phyloP scores from a whole-genome alignment of 2,797 vertebrate genomes.

The Takifugu ocellatus region DNA sequence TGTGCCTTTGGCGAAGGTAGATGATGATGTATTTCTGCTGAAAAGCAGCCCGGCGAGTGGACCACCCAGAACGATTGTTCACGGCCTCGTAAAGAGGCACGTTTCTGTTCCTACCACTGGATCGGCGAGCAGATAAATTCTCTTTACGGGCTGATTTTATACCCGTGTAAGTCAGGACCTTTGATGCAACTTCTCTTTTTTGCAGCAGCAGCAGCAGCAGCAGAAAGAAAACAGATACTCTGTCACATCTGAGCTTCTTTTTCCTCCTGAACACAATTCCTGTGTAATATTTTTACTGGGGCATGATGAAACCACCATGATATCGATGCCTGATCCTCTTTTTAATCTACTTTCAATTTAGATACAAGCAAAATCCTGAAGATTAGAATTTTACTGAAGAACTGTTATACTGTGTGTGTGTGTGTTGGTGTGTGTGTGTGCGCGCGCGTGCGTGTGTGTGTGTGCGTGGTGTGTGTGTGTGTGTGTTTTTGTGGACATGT shows the following conservation, averaged over 20 bases:
- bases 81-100: not conserved
- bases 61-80: constrained; percentile 32
- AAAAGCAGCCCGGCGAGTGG: constrained; percentile 16
- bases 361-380: not conserved
- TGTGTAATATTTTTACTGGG: not conserved
- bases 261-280: not conserved
- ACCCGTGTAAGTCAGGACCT: not conserved
- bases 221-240: too few species aligned
- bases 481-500: not conserved
- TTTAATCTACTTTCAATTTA: not conserved
- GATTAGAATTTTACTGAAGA: too few species aligned
- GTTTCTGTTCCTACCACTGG: constrained; percentile 4
- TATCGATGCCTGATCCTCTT: not conserved
- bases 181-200: too few species aligned
- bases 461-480: not conserved
- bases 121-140: constrained; percentile 2
- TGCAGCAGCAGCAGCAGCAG: too few species aligned
- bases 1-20: constrained; percentile 20
- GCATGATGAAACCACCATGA: not conserved
- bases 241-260: too few species aligned
- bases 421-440: not conserved
- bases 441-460: too few species aligned
- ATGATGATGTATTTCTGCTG: constrained; percentile 25
- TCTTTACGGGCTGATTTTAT: not conserved
- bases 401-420: not conserved